phyloP scores from a whole-genome alignment of 2,888 invertebrate genomes.

The Platycheirus albimanus region DNA sequence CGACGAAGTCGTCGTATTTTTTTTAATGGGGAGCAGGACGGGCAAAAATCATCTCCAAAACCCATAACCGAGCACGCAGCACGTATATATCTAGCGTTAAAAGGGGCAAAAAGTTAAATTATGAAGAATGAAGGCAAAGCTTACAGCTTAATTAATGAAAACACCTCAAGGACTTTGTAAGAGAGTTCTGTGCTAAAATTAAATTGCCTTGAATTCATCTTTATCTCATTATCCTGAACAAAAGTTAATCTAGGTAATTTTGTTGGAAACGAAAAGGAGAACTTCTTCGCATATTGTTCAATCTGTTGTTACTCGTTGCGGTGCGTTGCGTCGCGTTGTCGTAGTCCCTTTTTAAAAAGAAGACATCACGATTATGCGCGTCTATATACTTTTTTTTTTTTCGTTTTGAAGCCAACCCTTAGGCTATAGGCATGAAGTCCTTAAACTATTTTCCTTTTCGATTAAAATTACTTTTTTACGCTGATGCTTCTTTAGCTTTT shows the following conservation, averaged over 20 bases:
- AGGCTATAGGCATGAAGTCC: conserved; percentile 17
- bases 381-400: not conserved
- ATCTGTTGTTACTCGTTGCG: conserved; percentile 24
- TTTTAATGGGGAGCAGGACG: not conserved
- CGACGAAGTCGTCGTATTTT: too few relatives aligned
- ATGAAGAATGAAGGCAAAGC: conserved; percentile 41
- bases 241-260: conserved; percentile 74
- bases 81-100: not conserved
- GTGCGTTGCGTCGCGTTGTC: not conserved
- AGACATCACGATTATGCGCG: conserved; percentile 2
- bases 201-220: conserved; percentile 74
- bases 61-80: too few relatives aligned
- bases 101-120: conserved; percentile 19
- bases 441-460: conserved; percentile 45
- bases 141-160: conserved; percentile 73
- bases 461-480: conserved; percentile 60
- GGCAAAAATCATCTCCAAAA: not conserved
- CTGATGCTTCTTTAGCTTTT: not conserved
- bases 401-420: not conserved
- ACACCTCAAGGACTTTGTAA: conserved; percentile 67
- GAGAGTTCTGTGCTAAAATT: conserved; percentile 61
- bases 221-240: conserved; percentile 73
- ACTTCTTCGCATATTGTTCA: conserved; percentile 59
- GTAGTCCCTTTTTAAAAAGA: not conserved
- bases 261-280: conserved; percentile 10